Base-by-base conservation (phyloP, 1,140 invertebrate genomes). In the Ridgeia piscesae region DNA sequence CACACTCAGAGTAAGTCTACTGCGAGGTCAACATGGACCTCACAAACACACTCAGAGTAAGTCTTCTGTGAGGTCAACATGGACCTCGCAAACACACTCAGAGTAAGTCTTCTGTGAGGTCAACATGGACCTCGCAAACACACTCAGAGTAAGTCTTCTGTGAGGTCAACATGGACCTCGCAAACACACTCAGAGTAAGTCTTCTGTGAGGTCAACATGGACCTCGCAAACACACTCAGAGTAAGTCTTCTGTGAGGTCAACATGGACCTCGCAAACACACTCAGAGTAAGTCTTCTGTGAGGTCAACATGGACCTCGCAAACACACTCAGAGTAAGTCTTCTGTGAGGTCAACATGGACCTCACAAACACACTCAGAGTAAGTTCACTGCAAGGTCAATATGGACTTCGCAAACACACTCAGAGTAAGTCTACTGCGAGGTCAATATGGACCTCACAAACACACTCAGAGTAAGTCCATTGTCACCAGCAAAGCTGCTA, bases 181-280 rank as follows among this genome's bases (percentile, higher is more conserved):
- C 97, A 35, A 97, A 97, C 94, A 97, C 97, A 21, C 94, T 97
- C n/a, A n/a, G n/a, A n/a, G n/a, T n/a, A n/a, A n/a, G n/a, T n/a
- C n/a, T n/a, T n/a, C n/a, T n/a, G n/a, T n/a, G 95, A 95, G 93
- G 94, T 96, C 92, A 97, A 97, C 94, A 96, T 96, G 94, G 97
- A 97, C 94, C 94, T 97, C 42, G 96, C 97, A 35, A 97, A 97
- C 94, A 97, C 97, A 21, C 94, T 97, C n/a, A n/a, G n/a, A n/a
- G n/a, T n/a, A n/a, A n/a, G n/a, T n/a, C n/a, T n/a, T n/a, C n/a
- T n/a, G n/a, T n/a, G 95, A 95, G 93, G 94, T 96, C 92, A 97
- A 97, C 94, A 96, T 96, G 94, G 97, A 97, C 94, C 94, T 97
- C 42, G 96, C 97, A 35, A 97, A 97, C 94, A 97, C 97, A 21